A percentile compares a stretch with the other conserved stretches of the same genome.
Conservation (phyloP, 2,888 invertebrate genomes). For the Mycogona germanica region DNA sequence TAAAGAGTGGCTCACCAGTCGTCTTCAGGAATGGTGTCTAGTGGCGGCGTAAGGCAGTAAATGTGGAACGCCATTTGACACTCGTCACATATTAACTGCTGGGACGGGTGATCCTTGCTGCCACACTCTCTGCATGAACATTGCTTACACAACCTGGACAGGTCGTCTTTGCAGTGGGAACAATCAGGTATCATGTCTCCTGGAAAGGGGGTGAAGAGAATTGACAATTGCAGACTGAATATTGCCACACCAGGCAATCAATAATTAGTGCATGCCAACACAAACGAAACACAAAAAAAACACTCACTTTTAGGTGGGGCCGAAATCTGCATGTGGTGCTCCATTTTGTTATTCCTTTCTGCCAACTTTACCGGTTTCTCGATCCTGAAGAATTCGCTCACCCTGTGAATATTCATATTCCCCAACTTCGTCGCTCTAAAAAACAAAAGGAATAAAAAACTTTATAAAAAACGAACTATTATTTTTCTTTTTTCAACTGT, state of each 20-base stretch:
- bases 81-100: conserved; percentile 67
- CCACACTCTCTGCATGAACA: conserved; percentile 63
- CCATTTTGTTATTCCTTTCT: conserved; percentile 30
- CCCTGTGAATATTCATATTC: too few species aligned
- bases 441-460: too few species aligned
- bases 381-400: conserved; percentile 54
- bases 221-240: too few species aligned
- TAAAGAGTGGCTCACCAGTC: conserved; percentile 52
- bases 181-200: conserved; percentile 45
- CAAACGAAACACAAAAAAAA: background rate
- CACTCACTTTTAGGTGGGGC: background rate
- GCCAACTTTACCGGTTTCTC: conserved; percentile 32
- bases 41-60: conserved; percentile 56
- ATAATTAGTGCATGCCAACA: too few species aligned
- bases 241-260: too few species aligned
- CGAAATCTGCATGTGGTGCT: conserved; percentile 2
- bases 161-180: conserved; percentile 51
- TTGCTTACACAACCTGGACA: conserved; percentile 48
- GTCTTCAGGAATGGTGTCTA: conserved; percentile 52
- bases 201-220: conserved; percentile 22
- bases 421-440: too few species aligned
- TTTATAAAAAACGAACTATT: too few species aligned
- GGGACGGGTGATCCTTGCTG: conserved; percentile 55
- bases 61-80: conserved; percentile 64
- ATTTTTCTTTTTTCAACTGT: too few species aligned